phyloP scores from a whole-genome alignment of 2,113 vertebrate genomes.

The Scopus umbretta region DNA sequence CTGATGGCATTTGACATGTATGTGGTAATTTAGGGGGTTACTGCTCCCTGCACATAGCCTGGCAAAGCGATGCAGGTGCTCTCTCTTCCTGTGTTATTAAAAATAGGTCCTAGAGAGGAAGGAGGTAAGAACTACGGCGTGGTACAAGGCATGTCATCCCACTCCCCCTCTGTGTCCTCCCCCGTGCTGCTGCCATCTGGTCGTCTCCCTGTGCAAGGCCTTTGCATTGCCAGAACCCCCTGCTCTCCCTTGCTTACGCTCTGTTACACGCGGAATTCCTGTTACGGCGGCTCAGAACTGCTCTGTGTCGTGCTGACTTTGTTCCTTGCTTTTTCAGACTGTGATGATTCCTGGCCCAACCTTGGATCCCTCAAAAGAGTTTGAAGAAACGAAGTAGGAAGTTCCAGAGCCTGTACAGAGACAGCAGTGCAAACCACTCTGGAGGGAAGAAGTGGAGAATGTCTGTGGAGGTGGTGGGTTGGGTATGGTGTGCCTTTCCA shows the following conservation, averaged over 20 bases:
- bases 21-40: background rate
- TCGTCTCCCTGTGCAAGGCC: background rate
- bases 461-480: background rate
- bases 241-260: background rate
- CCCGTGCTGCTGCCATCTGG: background rate
- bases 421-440: slow-evolving; percentile 52
- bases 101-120: background rate
- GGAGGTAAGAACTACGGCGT: background rate
- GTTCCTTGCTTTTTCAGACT: slow-evolving; percentile 75
- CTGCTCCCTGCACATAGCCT: background rate
- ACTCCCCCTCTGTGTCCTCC: background rate
- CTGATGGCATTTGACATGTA: too few species aligned
- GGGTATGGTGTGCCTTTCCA: background rate
- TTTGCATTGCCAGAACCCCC: background rate
- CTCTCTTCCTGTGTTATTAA: background rate
- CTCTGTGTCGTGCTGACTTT: background rate
- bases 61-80: background rate
- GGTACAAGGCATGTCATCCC: background rate
- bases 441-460: background rate
- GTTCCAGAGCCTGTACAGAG: slow-evolving; percentile 47
- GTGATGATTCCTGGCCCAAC: slow-evolving; percentile 84
- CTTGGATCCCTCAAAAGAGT: slow-evolving; percentile 74
- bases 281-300: background rate
- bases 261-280: too few species aligned
- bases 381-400: slow-evolving; percentile 61